A percentile compares a stretch with the other conserved stretches of the same genome.
These are phyloP conservation scores for Hylyphantes graminicola DNA, from an alignment of 1,140 invertebrate species.

Conservation along the genomic window DNA sequence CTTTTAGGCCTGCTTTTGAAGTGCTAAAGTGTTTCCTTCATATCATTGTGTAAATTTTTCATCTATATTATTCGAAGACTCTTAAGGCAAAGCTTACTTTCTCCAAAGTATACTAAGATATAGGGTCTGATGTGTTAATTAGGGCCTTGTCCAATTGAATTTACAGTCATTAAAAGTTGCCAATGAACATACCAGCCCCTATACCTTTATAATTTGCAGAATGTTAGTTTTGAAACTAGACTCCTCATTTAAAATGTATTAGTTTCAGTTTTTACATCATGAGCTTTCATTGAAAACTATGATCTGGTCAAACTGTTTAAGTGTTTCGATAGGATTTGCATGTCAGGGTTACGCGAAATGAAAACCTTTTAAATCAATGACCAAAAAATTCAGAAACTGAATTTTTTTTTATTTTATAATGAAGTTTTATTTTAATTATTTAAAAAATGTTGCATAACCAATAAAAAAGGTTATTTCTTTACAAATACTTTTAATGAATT, in stretches of 20 bases:
- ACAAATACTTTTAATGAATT: neutral
- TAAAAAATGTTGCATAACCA: neutral
- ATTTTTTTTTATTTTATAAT: neutral
- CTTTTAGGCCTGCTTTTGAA: no score
- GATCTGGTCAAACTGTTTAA: conserved; percentile 33
- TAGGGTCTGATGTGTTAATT: neutral
- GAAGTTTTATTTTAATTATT: neutral
- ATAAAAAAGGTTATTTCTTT: neutral
- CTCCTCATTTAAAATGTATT: no score
- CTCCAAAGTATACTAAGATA: neutral
- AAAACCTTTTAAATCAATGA: neutral
- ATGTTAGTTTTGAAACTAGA: neutral
- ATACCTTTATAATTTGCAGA: conserved; percentile 4
- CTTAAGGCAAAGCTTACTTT: no score
- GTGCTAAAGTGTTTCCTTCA: no score
- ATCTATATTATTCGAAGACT: no score
- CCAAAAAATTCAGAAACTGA: neutral
- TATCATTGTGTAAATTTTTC: no score
- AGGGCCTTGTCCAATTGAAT: neutral
- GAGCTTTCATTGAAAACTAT: conserved; percentile 24
- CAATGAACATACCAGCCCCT: conserved; percentile 6
- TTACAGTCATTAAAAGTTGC: neutral
- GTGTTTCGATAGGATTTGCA: conserved; percentile 7
- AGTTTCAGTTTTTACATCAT: conserved; percentile 7
- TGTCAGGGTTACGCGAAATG: neutral